Conservation (phyloP, 92 coral and sea anemone species). For the Umimayanthus kanabou region DNA sequence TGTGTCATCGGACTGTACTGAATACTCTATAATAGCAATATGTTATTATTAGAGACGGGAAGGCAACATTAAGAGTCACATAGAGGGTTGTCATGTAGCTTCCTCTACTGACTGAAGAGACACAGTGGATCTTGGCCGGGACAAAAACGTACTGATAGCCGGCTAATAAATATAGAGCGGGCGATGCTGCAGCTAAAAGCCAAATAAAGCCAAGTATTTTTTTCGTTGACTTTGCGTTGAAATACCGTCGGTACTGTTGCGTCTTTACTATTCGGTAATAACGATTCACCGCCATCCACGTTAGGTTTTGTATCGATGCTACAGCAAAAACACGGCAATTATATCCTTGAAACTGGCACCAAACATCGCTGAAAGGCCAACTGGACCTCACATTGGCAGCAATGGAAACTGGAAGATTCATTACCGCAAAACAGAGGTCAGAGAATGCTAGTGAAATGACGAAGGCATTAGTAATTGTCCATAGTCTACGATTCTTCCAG, state of each 20-base stretch:
- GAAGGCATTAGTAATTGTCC: too few relatives aligned
- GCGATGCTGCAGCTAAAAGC: not conserved
- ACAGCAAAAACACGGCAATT: not conserved
- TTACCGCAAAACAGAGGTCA: not conserved
- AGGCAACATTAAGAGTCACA: not conserved
- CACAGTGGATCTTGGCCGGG: not conserved
- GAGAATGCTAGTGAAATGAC: not conserved
- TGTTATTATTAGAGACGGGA: not conserved
- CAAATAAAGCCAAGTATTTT: not conserved
- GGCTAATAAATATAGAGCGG: not conserved
- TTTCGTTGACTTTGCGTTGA: not conserved
- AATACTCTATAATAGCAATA: not conserved
- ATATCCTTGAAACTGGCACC: too few relatives aligned
- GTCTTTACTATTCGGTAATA: not conserved
- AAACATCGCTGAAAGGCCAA: not conserved
- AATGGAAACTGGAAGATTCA: not conserved
- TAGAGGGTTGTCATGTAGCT: not conserved
- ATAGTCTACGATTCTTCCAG: too few relatives aligned
- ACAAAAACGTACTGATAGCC: not conserved
- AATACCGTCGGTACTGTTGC: not conserved
- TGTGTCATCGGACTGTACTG: not conserved
- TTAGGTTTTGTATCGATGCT: conserved; percentile 15
- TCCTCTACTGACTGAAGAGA: not conserved
- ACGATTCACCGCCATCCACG: conserved; percentile 9
- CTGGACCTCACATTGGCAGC: not conserved